Conservation (phyloP, 2,888 invertebrate species). For the Tipula unca region DNA sequence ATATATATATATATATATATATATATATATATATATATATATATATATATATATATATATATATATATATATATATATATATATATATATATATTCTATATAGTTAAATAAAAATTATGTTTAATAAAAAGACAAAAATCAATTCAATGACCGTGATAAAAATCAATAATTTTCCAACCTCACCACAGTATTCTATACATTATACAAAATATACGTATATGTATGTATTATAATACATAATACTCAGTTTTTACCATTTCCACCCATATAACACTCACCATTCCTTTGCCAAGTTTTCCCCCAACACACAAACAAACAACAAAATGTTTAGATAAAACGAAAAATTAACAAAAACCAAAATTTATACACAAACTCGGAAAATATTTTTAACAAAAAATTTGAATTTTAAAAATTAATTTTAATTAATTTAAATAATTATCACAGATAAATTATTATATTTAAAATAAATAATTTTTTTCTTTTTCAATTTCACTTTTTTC, state of each 20-base stretch:
- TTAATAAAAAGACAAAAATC: background rate
- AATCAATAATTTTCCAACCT: background rate
- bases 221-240: background rate
- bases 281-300: background rate
- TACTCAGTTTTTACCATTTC: background rate
- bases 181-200: background rate
- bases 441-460: background rate
- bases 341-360: background rate
- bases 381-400: background rate
- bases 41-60: too few species aligned
- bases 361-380: background rate
- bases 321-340: background rate
- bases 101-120: background rate
- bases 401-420: background rate
- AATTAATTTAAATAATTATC: constrained; percentile 3
- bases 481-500: background rate
- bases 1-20: too few species aligned
- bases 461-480: background rate
- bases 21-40: too few species aligned
- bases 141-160: constrained; percentile 14
- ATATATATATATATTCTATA: background rate
- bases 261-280: background rate
- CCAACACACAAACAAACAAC: background rate
- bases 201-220: background rate
- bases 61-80: too few species aligned